A percentile compares a stretch with the other conserved stretches of the same genome.
These are phyloP conservation scores for Styela clava DNA, from an alignment of 23 tunicate species.

Conservation along the genomic window DNA sequence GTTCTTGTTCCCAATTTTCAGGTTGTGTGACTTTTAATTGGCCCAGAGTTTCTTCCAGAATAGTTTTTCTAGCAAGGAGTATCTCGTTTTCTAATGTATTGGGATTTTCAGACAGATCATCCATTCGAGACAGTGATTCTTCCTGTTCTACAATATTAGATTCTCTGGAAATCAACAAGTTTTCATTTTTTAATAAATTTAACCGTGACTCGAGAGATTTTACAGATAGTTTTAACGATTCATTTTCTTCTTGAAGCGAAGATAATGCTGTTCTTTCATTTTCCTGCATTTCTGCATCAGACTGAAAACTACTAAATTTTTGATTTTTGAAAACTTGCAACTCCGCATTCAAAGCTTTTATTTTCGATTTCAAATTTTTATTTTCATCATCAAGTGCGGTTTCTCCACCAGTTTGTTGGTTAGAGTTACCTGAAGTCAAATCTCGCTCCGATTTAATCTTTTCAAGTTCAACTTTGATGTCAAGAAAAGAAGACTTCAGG, in stretches of 20 bases:
- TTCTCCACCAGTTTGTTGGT: not conserved
- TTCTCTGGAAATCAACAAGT: no score
- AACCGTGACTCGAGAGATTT: not conserved
- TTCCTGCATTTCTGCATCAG: not conserved
- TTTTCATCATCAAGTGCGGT: not conserved
- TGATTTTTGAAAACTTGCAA: not conserved
- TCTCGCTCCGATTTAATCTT: not conserved
- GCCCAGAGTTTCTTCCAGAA: constrained; percentile 29
- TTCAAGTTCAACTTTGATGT: not conserved
- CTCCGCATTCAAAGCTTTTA: constrained; percentile 14
- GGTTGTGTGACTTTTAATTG: constrained; percentile 50
- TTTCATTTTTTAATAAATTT: no score
- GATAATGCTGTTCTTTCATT: not conserved
- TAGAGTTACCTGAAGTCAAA: not conserved
- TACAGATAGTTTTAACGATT: not conserved
- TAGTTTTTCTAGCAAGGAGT: constrained; percentile 1
- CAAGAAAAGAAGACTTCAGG: not conserved
- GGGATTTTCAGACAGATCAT: constrained; percentile 1
- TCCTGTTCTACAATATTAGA: no score
- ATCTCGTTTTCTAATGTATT: not conserved
- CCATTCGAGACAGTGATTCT: not conserved
- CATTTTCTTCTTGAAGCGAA: constrained; percentile 25
- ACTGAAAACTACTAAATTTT: not conserved
- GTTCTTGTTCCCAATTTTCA: constrained; percentile 54
- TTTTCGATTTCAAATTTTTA: constrained; percentile 3